These are phyloP conservation scores for Dicrostonyx torquatus DNA, from an alignment of 2,797 vertebrate species.

Conservation along the genomic window DNA sequence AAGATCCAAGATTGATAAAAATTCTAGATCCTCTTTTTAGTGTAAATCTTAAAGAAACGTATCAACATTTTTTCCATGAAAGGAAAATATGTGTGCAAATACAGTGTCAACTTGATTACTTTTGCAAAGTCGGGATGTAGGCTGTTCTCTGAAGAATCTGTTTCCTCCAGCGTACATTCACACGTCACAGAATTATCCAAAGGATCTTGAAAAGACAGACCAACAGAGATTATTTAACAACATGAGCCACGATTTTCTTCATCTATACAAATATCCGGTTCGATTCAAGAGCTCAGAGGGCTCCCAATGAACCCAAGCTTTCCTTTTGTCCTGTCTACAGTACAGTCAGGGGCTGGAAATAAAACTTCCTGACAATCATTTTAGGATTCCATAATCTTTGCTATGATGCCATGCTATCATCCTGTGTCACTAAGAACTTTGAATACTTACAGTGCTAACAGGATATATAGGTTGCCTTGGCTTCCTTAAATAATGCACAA, in stretches of 20 bases:
- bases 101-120: constrained; percentile 85
- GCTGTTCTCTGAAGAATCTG: constrained; percentile 91
- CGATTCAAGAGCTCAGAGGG: background rate
- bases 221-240: constrained; percentile 34
- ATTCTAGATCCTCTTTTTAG: background rate
- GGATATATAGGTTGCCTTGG: background rate
- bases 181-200: constrained; percentile 88
- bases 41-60: constrained; percentile 30
- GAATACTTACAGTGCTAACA: background rate
- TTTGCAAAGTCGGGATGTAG: constrained; percentile 95
- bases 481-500: background rate
- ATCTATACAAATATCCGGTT: background rate
- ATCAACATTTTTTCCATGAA: background rate
- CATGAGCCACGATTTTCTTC: background rate
- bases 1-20: background rate
- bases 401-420: background rate
- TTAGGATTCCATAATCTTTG: background rate
- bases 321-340: background rate
- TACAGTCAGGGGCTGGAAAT: background rate
- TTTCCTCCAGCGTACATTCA: constrained; percentile 89
- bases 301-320: background rate
- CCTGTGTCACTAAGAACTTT: background rate
- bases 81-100: background rate
- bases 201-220: constrained; percentile 88
- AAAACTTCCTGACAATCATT: background rate